Evolutionary conservation across 2,797 vertebrate species (phyloP).

Genomic region (Anomalospiza imberbis): DNA sequence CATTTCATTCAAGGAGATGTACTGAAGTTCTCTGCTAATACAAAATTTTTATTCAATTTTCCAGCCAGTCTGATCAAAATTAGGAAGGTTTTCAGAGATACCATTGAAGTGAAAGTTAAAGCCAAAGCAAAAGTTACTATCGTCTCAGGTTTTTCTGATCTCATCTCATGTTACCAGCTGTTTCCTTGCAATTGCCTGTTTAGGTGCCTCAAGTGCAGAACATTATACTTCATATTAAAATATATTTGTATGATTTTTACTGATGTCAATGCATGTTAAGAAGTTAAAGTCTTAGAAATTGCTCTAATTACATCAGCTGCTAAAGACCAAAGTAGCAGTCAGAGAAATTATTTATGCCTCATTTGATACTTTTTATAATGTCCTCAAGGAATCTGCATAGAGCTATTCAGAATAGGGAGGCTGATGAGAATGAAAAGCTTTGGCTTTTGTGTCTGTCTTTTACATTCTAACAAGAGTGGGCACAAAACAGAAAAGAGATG

Average conservation of each 20-base stretch:
- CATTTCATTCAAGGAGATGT: not conserved
- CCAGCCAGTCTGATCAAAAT: not conserved
- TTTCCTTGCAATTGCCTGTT: not conserved
- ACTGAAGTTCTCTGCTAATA: not conserved
- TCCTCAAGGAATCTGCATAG: not conserved
- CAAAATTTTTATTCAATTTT: not conserved
- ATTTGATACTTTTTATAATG: not conserved
- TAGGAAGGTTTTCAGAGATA: not conserved
- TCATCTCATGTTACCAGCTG: not conserved
- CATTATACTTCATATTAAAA: not conserved
- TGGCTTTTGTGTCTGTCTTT: fast-evolving
- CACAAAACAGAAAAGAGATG: not conserved
- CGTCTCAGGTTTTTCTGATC: not conserved
- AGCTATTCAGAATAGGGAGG: not conserved
- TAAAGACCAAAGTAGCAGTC: not conserved
- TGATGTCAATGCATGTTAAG: not conserved
- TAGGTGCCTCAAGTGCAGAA: not conserved
- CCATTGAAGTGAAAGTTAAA: not conserved
- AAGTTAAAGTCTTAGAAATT: not conserved
- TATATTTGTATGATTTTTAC: not conserved
- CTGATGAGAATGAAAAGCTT: not conserved
- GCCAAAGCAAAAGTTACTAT: not conserved
- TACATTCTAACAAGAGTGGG: not conserved
- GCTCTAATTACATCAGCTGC: not conserved
- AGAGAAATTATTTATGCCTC: not conserved